These are phyloP conservation scores for Miltochrista miniata DNA, from an alignment of 2,888 invertebrate species.

Conservation along the genomic window DNA sequence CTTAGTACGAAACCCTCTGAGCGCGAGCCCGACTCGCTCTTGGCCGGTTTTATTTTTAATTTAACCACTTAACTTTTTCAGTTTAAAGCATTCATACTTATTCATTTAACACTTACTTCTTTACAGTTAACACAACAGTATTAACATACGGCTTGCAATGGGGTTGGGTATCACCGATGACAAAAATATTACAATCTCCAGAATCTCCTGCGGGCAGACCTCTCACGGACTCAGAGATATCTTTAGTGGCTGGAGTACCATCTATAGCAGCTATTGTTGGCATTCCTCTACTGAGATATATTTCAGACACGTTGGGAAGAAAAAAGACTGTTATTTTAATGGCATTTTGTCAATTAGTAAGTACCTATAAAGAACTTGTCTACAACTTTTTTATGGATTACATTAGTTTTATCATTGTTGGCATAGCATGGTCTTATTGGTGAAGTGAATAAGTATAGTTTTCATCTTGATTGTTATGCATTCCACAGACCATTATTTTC, in stretches of 20 bases:
- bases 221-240: constrained; percentile 56
- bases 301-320: constrained; percentile 68
- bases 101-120: constrained; percentile 7
- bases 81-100: background rate
- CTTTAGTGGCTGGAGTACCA: constrained; percentile 70
- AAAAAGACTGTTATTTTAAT: constrained; percentile 64
- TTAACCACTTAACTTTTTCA: background rate
- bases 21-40: no score
- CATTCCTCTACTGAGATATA: constrained; percentile 59
- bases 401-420: no score
- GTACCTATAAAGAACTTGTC: constrained; percentile 34
- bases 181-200: constrained; percentile 58
- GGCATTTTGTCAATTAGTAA: constrained; percentile 69
- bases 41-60: no score
- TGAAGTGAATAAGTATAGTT: no score
- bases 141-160: constrained; percentile 66
- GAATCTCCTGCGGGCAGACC: constrained; percentile 55
- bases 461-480: no score
- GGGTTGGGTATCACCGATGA: constrained; percentile 74
- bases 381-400: no score
- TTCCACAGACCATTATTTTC: no score
- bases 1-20: no score
- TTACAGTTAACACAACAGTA: constrained; percentile 60
- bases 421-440: no score
- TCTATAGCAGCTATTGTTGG: constrained; percentile 64